Conservation (phyloP, 2,888 invertebrate species). For the Heliconius cydno region DNA sequence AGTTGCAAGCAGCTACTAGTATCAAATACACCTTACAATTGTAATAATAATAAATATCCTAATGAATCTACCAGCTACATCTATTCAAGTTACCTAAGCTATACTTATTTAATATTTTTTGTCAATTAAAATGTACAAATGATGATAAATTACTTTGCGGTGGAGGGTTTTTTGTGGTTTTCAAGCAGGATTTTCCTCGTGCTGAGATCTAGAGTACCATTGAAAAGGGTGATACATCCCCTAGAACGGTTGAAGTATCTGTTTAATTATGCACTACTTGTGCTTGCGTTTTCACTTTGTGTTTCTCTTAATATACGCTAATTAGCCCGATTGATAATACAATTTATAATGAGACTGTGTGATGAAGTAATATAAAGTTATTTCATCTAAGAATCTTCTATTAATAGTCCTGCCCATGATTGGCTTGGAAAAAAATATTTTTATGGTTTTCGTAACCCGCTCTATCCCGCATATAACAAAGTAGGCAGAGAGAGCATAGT, state of each 20-base stretch:
- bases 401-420: too few relatives aligned
- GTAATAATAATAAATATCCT: too few relatives aligned
- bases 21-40: background rate
- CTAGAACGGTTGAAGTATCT: slow-evolving; percentile 25
- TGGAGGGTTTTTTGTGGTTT: slow-evolving; percentile 18
- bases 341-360: background rate
- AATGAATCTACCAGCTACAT: background rate
- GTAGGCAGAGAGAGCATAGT: too few relatives aligned
- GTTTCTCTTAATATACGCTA: slow-evolving; percentile 23
- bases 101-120: slow-evolving; percentile 5
- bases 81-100: background rate
- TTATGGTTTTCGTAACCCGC: too few relatives aligned
- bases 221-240: slow-evolving; percentile 36
- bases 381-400: too few relatives aligned
- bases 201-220: slow-evolving; percentile 33
- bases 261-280: slow-evolving; percentile 40
- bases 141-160: slow-evolving; percentile 8
- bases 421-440: too few relatives aligned
- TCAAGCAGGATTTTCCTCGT: slow-evolving; percentile 37
- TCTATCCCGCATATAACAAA: too few relatives aligned
- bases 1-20: too few relatives aligned
- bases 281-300: slow-evolving; percentile 6
- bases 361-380: too few relatives aligned
- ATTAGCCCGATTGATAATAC: slow-evolving; percentile 21
- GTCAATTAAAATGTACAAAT: slow-evolving; percentile 12